Conservation (phyloP, 2,113 vertebrate species). For the Pollimyrus isidori region DNA sequence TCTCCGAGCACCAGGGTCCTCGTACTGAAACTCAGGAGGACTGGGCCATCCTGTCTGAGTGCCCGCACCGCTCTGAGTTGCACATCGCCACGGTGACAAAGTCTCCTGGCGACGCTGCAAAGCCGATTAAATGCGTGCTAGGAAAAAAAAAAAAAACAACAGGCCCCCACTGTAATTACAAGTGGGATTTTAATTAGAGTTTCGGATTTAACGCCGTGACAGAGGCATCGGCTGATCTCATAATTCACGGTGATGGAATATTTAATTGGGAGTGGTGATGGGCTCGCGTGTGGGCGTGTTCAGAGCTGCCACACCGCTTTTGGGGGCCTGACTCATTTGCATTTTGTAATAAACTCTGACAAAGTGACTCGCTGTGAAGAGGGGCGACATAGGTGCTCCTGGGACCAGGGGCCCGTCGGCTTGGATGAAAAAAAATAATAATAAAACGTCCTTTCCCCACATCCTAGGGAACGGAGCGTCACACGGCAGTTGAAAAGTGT, state of each 20-base stretch:
- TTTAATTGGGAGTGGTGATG: slow-evolving; percentile 4
- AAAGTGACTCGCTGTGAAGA: not conserved
- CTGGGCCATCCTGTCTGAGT: not conserved
- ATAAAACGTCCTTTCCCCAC: not conserved
- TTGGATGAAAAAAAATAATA: not conserved
- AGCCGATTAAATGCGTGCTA: slow-evolving; percentile 8
- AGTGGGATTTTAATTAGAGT: slow-evolving; percentile 18
- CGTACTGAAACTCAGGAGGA: not conserved
- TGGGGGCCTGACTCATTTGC: not conserved
- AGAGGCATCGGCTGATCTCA: not conserved
- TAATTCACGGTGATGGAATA: slow-evolving; percentile 14
- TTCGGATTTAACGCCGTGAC: not conserved
- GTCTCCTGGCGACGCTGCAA: not conserved
- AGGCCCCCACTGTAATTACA: slow-evolving; percentile 11
- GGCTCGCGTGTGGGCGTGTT: not conserved
- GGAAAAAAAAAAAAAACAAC: not conserved
- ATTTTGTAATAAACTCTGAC: slow-evolving; percentile 7
- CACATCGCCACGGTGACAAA: not conserved
- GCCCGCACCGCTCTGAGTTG: not conserved
- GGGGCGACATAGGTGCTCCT: not conserved
- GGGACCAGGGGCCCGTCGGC: not conserved
- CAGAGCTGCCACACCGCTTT: not conserved
- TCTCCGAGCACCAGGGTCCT: not conserved
- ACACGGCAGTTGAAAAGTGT: not conserved
- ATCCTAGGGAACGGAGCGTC: not conserved